Base-by-base conservation (phyloP, 2,113 vertebrate species). In the Cranoglanis bouderius region DNA sequence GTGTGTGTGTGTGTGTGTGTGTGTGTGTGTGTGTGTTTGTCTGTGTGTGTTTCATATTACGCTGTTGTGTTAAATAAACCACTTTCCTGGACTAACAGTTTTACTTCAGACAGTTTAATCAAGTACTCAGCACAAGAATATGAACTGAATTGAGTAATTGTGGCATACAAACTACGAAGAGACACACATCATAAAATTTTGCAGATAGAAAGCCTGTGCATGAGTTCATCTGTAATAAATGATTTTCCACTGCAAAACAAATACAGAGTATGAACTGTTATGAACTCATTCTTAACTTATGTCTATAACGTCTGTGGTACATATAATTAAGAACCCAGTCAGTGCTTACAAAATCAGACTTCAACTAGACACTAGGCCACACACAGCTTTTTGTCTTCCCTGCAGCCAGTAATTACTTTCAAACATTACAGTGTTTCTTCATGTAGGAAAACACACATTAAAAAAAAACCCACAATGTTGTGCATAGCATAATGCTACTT, bases 11-110 rank as follows among this genome's bases (percentile, higher is more conserved):
- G 38, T 82, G 75, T 72, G n/a, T 72, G 67, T 35, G n/a, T 18
- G 67, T 72, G 67, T 72, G 67, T 88, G 51, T 85, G 29, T 82
- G n/a, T 75, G 32, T 87, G 46, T 80, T 74, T 85, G 75, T 55
- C 72, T 77, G 21, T 70, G 38, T 82, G 75, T 61, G 13, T 82
- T 81, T 81, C 82, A 87, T 43, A 88, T 88, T 83, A 49, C 74
- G 1, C 59, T 38, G 46, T 55, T 40, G 35, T 59, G 40, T 43
- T 63, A 49, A 78, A 85, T 85, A 74, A 65, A n/a, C 29, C 40
- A 19, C 38, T 40, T 35, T 70, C 74, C 57, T 87, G 24, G 16
- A 49, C 65, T 61, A 67, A 32, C 63, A 84, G 65, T 49, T 87
- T 61, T 35, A 86, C 26, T 84, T 24, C 35, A 32, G 29, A 84